Evolutionary conservation across 2,113 vertebrate species (phyloP).

Genomic region (Mesocricetus auratus): DNA sequence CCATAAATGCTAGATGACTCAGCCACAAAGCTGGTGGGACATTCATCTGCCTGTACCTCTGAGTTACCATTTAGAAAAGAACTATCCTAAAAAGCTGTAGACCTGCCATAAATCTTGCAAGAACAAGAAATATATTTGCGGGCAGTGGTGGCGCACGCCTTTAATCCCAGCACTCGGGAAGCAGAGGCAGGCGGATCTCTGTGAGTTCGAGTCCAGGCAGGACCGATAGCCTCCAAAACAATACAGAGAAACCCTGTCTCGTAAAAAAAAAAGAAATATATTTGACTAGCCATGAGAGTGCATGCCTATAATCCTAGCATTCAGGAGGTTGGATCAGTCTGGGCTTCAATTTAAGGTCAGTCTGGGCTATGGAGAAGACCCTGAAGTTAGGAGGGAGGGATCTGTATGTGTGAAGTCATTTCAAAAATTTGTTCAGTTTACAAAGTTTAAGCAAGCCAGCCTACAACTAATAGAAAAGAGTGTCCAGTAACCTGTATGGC

Average conservation of each 20-base stretch:
- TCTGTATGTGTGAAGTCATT: constrained; percentile 5
- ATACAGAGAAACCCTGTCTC: no score
- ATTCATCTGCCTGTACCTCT: constrained; percentile 2
- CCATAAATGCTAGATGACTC: neutral
- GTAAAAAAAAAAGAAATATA: constrained; percentile 34
- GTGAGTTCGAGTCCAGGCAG: no score
- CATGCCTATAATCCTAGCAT: neutral
- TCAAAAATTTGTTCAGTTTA: constrained; percentile 24
- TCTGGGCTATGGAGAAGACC: neutral
- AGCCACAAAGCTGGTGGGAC: neutral
- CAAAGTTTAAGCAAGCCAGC: constrained; percentile 25
- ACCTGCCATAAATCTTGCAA: constrained; percentile 33
- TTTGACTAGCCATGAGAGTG: neutral
- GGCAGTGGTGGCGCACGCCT: no score
- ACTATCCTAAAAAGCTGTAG: constrained; percentile 17
- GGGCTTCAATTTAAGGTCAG: neutral
- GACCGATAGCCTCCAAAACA: no score
- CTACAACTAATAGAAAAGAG: constrained; percentile 44
- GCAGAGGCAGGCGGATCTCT: no score
- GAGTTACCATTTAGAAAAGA: constrained; percentile 18
- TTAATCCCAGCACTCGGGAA: no score
- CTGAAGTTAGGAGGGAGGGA: neutral
- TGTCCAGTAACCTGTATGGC: neutral
- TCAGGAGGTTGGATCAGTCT: neutral
- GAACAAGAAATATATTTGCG: constrained; percentile 9